Evolutionary conservation across 2,113 vertebrate species (phyloP), one percentile per base, ranked within the genome.

Genomic region (Cathartes aura): DNA sequence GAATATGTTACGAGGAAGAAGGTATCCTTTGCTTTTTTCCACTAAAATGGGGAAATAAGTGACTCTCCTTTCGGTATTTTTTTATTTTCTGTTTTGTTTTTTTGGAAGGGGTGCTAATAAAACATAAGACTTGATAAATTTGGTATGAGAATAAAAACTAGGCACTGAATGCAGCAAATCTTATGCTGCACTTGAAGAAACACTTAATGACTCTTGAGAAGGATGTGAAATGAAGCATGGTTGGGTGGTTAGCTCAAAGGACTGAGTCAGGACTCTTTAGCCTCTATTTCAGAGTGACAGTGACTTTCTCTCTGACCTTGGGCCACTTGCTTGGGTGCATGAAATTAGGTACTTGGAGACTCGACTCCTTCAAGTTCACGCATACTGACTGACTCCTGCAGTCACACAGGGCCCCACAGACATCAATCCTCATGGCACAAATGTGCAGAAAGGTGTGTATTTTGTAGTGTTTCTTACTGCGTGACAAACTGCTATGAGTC

Each of bases 291-390:
- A 82, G 71, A 74, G 50, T 50, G 45, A n/a, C 34, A 40, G 15
- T 63, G 70, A 76, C 73, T 94, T 82, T 92, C 73, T 47, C 16
- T 78, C 72, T 96, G 90, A 87, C 93, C 80, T 95, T 96, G 72
- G 48, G 53, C 34, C 19, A 34, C 64, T 87, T 62, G 22, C 58
- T 76, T 89, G 47, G 14, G 18, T 82, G 7, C 5, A 20, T 75
- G 45, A 43, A 59, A 48, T 48, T 3, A 64, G 24, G 5, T 62
- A n/a, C 26, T 76, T 62, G 58, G 40, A 67, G 8, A n/a, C 18
- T 24, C 8, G 26, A 1, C 7, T 78, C 5, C 30, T 71, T 66
- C 52, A 66, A 38, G 29, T 40, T 83, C 76, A 30, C 0, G 0
- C 3, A 2, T 26, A 24, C 23, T 70, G 50, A 21, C 55, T 50